A percentile compares a stretch with the other conserved stretches of the same genome.
phyloP scores from a whole-genome alignment of 2,797 vertebrate species.

The Ataeniobius toweri region DNA sequence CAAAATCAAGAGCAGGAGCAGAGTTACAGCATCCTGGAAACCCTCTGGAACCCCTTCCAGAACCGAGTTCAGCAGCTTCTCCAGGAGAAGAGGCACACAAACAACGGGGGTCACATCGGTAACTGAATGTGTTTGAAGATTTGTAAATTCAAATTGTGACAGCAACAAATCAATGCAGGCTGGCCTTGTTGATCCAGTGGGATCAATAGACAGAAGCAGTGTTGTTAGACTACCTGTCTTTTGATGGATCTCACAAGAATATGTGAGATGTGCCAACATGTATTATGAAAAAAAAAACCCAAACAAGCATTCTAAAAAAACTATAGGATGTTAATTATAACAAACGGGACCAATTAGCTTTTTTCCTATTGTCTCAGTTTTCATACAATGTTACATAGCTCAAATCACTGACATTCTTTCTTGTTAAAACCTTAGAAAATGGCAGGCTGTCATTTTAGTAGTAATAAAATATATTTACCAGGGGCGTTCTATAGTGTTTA shows the following conservation, averaged over 20 bases:
- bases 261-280: conserved; percentile 12
- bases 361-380: conserved; percentile 8
- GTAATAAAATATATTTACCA: not conserved
- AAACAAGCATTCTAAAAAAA: conserved; percentile 8
- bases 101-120: not conserved
- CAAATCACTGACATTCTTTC: conserved; percentile 7
- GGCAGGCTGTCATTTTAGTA: not conserved
- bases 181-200: conserved; percentile 8
- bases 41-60: conserved; percentile 16
- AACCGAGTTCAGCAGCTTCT: conserved; percentile 13
- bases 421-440: not conserved
- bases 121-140: conserved; percentile 36
- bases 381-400: not conserved
- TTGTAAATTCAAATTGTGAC: conserved; percentile 1
- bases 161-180: conserved; percentile 9
- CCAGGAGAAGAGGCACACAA: conserved; percentile 44
- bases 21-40: conserved; percentile 55
- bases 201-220: conserved; percentile 37
- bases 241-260: conserved; percentile 32
- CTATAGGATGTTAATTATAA: conserved; percentile 20
- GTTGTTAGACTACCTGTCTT: conserved; percentile 29
- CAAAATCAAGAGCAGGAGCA: conserved; percentile 78
- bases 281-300: not conserved
- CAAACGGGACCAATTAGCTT: conserved; percentile 19
- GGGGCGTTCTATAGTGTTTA: not conserved